phyloP scores from a whole-genome alignment of 2,888 invertebrate genomes.

The Aphidoletes aphidimyza region DNA sequence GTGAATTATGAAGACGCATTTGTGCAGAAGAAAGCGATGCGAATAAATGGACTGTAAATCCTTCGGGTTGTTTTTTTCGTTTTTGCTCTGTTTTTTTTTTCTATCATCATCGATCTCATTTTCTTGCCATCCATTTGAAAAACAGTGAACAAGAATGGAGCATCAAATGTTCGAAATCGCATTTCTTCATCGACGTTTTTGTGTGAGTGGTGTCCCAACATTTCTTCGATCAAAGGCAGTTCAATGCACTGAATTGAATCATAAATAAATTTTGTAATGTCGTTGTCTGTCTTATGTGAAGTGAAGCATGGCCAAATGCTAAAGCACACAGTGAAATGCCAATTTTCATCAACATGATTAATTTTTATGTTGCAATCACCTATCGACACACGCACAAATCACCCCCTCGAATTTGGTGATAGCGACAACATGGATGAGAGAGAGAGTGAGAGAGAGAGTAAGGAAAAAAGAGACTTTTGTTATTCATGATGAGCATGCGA shows the following conservation, averaged over 20 bases:
- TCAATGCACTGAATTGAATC: constrained; percentile 33
- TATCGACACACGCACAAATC: constrained; percentile 23
- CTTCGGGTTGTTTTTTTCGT: background rate
- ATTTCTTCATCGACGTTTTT: background rate
- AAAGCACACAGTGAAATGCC: background rate
- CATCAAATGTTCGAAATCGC: constrained; percentile 4
- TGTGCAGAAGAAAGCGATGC: background rate
- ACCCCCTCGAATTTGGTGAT: background rate
- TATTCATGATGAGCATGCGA: too few species aligned
- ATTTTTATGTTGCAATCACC: constrained; percentile 43
- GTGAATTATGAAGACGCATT: constrained; percentile 40
- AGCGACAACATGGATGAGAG: background rate
- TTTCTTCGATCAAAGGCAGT: background rate
- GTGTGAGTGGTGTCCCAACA: too few species aligned
- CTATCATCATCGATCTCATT: background rate
- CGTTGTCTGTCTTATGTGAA: background rate
- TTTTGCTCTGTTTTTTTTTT: background rate
- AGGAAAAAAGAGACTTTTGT: background rate
- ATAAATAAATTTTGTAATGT: constrained; percentile 15
- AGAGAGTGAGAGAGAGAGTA: background rate
- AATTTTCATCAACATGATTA: constrained; percentile 33
- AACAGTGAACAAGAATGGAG: background rate
- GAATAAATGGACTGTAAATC: constrained; percentile 47
- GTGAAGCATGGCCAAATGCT: background rate
- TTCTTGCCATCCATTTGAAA: background rate